Evolutionary conservation across 2,888 invertebrate genomes (phyloP).

Genomic region (Seladonia tumulorum): DNA sequence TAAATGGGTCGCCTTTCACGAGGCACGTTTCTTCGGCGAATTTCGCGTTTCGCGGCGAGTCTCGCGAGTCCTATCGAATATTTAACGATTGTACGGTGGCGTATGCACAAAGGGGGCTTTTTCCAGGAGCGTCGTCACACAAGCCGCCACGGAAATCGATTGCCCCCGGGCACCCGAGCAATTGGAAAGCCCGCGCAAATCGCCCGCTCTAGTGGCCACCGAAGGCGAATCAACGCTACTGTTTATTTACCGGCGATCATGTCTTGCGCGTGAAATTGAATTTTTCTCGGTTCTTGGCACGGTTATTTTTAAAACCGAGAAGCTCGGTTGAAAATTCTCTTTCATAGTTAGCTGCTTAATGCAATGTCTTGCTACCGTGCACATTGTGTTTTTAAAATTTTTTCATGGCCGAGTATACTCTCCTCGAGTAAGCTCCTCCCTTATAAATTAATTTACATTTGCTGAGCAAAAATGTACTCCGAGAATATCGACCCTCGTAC

Average conservation of each 20-base stretch:
- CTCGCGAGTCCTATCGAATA: slow-evolving; percentile 38
- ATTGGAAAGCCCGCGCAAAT: slow-evolving; percentile 16
- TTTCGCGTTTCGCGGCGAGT: slow-evolving; percentile 4
- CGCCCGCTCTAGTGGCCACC: not conserved
- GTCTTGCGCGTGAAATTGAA: not conserved
- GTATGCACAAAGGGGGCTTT: slow-evolving; percentile 37
- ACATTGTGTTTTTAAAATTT: not conserved
- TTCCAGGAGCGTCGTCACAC: not conserved
- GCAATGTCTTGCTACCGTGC: not conserved
- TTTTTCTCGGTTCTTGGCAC: too few relatives aligned
- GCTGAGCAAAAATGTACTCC: not conserved
- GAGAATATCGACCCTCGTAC: not conserved
- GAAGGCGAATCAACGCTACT: slow-evolving; percentile 6
- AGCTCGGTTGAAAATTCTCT: not conserved
- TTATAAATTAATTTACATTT: not conserved
- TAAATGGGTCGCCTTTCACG: slow-evolving; percentile 54
- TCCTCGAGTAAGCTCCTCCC: not conserved
- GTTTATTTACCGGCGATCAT: not conserved
- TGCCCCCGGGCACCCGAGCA: not conserved
- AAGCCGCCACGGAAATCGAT: slow-evolving; percentile 18
- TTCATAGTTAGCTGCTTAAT: not conserved
- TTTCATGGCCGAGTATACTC: not conserved
- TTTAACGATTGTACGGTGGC: slow-evolving; percentile 38
- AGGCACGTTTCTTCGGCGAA: slow-evolving; percentile 15
- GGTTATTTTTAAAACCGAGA: not conserved